phyloP scores from a whole-genome alignment of 2,113 vertebrate species.

The Marmota monax region DNA sequence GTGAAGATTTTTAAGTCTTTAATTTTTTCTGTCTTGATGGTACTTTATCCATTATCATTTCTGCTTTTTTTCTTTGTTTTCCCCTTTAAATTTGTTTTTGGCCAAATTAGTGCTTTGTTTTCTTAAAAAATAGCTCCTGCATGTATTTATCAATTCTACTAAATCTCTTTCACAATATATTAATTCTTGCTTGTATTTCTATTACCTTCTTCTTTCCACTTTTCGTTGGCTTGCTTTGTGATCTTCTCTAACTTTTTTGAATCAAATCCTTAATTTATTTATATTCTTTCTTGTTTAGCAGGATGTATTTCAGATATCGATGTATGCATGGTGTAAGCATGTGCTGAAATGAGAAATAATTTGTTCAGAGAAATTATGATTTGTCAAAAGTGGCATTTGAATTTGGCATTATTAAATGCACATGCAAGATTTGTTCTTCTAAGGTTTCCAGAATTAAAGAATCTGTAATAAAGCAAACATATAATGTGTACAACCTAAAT shows the following conservation, averaged over 20 bases:
- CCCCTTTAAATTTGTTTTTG: too few species aligned
- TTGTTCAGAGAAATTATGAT: conserved; percentile 23
- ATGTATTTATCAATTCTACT: neutral
- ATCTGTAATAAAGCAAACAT: neutral
- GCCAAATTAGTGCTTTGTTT: neutral
- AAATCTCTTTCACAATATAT: neutral
- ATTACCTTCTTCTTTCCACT: neutral
- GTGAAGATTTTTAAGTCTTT: neutral
- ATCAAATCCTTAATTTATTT: neutral
- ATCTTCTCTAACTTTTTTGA: neutral
- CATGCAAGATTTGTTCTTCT: neutral
- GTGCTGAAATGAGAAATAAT: conserved; percentile 38
- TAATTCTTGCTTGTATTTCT: neutral
- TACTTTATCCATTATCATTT: neutral
- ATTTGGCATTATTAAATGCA: neutral
- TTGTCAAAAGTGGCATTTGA: neutral
- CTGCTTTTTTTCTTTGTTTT: neutral
- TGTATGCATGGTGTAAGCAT: neutral
- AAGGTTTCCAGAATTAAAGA: neutral
- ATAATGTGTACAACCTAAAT: neutral
- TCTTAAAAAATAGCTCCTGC: neutral
- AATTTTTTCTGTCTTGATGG: neutral
- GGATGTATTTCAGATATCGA: neutral
- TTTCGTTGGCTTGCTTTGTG: neutral
- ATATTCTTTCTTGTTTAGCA: neutral